Conservation (phyloP, 1,140 invertebrate genomes). For the Mactra quadrangularis region DNA sequence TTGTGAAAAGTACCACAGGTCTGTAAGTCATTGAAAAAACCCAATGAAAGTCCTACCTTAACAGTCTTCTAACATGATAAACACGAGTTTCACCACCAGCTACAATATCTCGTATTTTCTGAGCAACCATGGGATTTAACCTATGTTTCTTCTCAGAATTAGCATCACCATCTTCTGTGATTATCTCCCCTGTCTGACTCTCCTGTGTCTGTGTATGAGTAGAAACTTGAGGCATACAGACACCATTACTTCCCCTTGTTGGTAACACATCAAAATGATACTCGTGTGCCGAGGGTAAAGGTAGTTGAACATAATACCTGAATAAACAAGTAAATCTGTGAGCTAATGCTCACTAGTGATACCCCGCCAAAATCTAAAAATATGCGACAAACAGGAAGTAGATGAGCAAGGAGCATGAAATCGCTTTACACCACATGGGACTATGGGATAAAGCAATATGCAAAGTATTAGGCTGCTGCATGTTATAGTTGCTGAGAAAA, state of each 20-base stretch:
- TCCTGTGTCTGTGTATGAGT: slow-evolving; percentile 27
- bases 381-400: too few relatives aligned
- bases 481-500: too few relatives aligned
- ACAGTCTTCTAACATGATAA: slow-evolving; percentile 79
- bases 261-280: slow-evolving; percentile 76
- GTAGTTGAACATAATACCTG: slow-evolving; percentile 83
- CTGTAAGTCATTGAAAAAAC: too few relatives aligned
- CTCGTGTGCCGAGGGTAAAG: slow-evolving; percentile 82
- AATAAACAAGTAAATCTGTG: neutral
- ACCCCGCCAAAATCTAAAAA: too few relatives aligned
- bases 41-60: too few relatives aligned
- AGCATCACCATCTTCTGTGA: slow-evolving; percentile 8
- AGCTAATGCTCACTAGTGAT: too few relatives aligned
- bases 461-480: too few relatives aligned
- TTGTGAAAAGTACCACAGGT: too few relatives aligned
- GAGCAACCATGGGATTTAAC: slow-evolving; percentile 78
- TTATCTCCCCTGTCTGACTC: slow-evolving; percentile 27
- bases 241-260: neutral
- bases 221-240: slow-evolving; percentile 13
- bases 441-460: too few relatives aligned
- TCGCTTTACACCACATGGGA: too few relatives aligned
- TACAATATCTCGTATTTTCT: slow-evolving; percentile 82
- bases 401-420: too few relatives aligned
- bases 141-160: slow-evolving; percentile 42
- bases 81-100: slow-evolving; percentile 79